Evolutionary conservation across 2,797 vertebrate species (phyloP).

Genomic region (Zenarchopterus dispar): DNA sequence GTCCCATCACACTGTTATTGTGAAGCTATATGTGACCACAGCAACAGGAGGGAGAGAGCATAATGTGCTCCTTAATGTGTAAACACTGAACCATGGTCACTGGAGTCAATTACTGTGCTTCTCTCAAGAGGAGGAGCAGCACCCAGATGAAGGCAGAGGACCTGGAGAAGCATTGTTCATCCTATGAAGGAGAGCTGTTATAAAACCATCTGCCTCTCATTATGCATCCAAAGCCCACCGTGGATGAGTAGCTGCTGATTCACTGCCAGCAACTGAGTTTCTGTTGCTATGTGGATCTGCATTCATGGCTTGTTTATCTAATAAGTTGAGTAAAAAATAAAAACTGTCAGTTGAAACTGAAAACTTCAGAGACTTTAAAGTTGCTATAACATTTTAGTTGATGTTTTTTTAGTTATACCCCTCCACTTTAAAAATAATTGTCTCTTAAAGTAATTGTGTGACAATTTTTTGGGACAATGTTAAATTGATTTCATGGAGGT

Average conservation of each 20-base stretch:
- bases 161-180: constrained; percentile 24
- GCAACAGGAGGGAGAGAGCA: constrained; percentile 20
- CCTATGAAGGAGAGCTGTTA: constrained; percentile 23
- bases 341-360: neutral
- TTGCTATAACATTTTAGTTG: too few relatives aligned
- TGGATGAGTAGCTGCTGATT: constrained; percentile 45
- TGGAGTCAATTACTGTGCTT: constrained; percentile 24
- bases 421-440: too few relatives aligned
- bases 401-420: too few relatives aligned
- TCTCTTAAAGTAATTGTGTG: too few relatives aligned
- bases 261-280: constrained; percentile 12
- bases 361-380: neutral
- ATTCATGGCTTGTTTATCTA: neutral
- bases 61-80: constrained; percentile 5
- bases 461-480: too few relatives aligned
- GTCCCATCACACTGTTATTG: constrained; percentile 42
- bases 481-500: too few relatives aligned
- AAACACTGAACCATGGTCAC: constrained; percentile 10
- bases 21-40: constrained; percentile 11
- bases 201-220: constrained; percentile 71
- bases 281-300: neutral
- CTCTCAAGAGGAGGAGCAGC: constrained; percentile 29
- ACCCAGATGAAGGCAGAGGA: constrained; percentile 67
- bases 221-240: constrained; percentile 28
- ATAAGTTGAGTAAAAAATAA: neutral